Base-by-base conservation (phyloP, 1,140 invertebrate genomes). In the Theocolax elegans region DNA sequence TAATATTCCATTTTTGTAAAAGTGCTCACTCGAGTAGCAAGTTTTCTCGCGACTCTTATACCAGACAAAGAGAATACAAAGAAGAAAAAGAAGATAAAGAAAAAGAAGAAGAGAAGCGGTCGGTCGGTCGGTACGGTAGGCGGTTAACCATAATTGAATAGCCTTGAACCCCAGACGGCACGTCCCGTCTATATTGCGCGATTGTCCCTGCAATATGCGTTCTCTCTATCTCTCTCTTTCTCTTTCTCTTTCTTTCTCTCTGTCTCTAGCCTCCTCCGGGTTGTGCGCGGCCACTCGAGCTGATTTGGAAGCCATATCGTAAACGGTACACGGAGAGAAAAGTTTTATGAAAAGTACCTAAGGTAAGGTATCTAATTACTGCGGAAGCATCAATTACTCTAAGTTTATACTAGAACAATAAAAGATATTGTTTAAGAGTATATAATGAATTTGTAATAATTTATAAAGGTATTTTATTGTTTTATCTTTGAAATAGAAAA, bases 81-180 rank as follows among this genome's bases (percentile, higher is more conserved):
- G 25, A 64, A 35, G 48, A 54, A 48, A 38, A 10, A 1, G 51
- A 49, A n/a, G 44, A 56, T 7, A 46, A 21, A 67, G 12, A 4
- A n/a, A 64, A 13, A 40, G 49, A 54, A 19, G 21, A 31, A 42
- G 25, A 65, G 49, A 65, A 10, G 10, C 31, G 10, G 4, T 35
- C 10, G 31, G 31, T 35, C 10, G 4, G 31, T 10, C 10, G 10
- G 35, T 60, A 27, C 44, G 68, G 69, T 67, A 44, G 68, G 38
- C 44, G 68, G 69, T 67, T 66, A 72, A 64, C 65, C 72, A 70
- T 69, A 75, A 75, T 75, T 75, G 70, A 65, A 75, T 73, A 71
- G 66, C 67, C 66, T 72, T 63, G 66, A 70, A 72, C 66, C 69
- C 46, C 67, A 38, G 63, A 66, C 64, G 44, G 58, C 65, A 27